Base-by-base conservation (phyloP, 2,888 invertebrate genomes). In the Campaea margaritaria region DNA sequence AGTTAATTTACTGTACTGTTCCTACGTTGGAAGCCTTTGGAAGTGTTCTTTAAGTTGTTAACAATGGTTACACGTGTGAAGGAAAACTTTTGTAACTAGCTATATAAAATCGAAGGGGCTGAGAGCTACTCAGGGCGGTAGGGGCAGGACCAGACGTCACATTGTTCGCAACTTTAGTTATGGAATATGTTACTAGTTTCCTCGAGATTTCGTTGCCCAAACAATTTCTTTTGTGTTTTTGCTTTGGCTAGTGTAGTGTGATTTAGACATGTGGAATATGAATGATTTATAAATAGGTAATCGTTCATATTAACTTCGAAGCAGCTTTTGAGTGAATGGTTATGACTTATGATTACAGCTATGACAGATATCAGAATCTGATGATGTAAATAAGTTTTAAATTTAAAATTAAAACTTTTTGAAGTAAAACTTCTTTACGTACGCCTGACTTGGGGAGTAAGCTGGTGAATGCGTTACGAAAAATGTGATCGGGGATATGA, bases 41-140 rank as follows among this genome's bases (percentile, higher is more conserved):
- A 55, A 55, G 50, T 51, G 50, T 46, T 55, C 55, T 51, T 50
- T 46, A 46, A 54, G 54, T 54, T 51, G 60, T 60, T 60, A 60
- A 60, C 60, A 60, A 60, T 55, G 55, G 49, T 46, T 60, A 60
- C 59, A 60, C 50, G 55, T 60, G 60, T 54, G 49, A 39, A 50
- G 49, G 39, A 39, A 41, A 59, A 59, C 34, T 54, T 59, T 59
- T 44, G 50, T 54, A 46, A 50, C 54, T 49, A 45, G 50, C 54
- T 59, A 21, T 59, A 59, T 59, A 42, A 52, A 54, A 59, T 54
- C 39, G 59, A 48, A 16, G 49, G 41, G 59, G 49, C 54, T 44
- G 54, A 44, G 48, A 44, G 49, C 43, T 43, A 44, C 53, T 49
- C 41, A 28, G 39, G 38, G 47, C 42, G 51, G 51, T n/a, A n/a